phyloP scores from a whole-genome alignment of 2,888 invertebrate genomes.

The Epirrhoe tristata region DNA sequence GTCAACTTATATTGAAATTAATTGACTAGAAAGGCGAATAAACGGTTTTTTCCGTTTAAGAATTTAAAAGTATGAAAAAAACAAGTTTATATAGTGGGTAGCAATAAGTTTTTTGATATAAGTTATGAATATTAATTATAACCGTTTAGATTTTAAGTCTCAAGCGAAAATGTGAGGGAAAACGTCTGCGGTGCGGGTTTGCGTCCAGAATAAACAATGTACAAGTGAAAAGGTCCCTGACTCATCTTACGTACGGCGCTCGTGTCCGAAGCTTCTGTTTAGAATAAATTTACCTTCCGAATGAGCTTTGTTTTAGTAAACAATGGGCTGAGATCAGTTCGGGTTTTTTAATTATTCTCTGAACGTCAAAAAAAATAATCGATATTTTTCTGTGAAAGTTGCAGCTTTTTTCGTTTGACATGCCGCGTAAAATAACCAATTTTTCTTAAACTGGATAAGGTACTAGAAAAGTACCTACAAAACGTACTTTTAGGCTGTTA shows the following conservation, averaged over 20 bases:
- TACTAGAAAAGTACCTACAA: too few species aligned
- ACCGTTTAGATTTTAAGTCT: constrained; percentile 51
- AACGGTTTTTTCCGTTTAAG: constrained; percentile 6
- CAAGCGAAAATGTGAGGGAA: constrained; percentile 67
- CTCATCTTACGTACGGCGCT: constrained; percentile 69
- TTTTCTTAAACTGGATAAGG: too few species aligned
- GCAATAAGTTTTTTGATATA: constrained; percentile 51
- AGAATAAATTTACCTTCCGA: constrained; percentile 76
- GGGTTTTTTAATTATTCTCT: constrained; percentile 45
- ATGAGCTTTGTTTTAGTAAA: constrained; percentile 62
- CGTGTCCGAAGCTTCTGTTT: constrained; percentile 68
- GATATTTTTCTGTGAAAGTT: constrained; percentile 31
- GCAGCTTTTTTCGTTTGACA: constrained; percentile 20
- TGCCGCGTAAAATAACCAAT: not conserved
- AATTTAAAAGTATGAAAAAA: constrained; percentile 31
- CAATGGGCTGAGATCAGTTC: constrained; percentile 52
- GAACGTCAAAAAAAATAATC: constrained; percentile 26
- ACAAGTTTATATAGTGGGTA: constrained; percentile 46
- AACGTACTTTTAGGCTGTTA: too few species aligned
- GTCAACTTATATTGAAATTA: constrained; percentile 1
- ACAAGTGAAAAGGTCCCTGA: constrained; percentile 77
- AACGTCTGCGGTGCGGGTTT: constrained; percentile 66
- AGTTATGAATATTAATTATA: constrained; percentile 65
- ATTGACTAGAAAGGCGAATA: constrained; percentile 24
- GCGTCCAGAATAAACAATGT: constrained; percentile 76